Conservation (phyloP, 2,113 vertebrate species). For the Neolamprologus variostigma region DNA sequence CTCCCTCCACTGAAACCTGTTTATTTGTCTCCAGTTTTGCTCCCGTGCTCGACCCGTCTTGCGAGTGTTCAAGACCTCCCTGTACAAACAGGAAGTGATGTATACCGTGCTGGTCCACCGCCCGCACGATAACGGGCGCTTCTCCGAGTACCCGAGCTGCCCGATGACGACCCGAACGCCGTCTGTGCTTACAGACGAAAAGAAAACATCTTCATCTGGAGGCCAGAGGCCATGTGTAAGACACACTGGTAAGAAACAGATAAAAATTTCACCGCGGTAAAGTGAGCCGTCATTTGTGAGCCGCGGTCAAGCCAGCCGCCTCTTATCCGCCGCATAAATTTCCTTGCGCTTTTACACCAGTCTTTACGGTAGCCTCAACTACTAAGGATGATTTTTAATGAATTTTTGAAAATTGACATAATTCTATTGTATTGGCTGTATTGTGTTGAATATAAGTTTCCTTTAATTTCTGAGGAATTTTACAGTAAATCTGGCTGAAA, state of each 20-base stretch:
- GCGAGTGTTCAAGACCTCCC: not conserved
- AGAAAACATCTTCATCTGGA: not conserved
- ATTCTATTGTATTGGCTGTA: too few relatives aligned
- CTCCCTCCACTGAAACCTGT: not conserved
- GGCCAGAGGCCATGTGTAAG: constrained; percentile 21
- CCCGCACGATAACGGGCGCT: not conserved
- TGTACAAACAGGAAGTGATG: constrained; percentile 24
- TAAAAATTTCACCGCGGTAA: not conserved
- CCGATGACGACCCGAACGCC: not conserved
- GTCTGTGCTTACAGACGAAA: constrained; percentile 8
- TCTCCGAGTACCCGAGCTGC: not conserved
- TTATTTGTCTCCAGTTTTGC: not conserved
- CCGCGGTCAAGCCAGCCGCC: too few relatives aligned
- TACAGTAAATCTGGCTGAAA: too few relatives aligned
- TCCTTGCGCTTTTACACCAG: too few relatives aligned
- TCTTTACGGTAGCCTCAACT: too few relatives aligned
- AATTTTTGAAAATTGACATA: too few relatives aligned
- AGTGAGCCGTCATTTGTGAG: too few relatives aligned
- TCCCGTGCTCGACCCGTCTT: not conserved
- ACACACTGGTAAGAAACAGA: not conserved
- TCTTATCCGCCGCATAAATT: too few relatives aligned
- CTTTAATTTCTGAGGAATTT: too few relatives aligned
- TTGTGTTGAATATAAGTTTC: too few relatives aligned
- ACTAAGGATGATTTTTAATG: too few relatives aligned
- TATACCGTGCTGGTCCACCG: constrained; percentile 12